phyloP scores from a whole-genome alignment of 2,888 invertebrate species.

The Rutpela maculata region DNA sequence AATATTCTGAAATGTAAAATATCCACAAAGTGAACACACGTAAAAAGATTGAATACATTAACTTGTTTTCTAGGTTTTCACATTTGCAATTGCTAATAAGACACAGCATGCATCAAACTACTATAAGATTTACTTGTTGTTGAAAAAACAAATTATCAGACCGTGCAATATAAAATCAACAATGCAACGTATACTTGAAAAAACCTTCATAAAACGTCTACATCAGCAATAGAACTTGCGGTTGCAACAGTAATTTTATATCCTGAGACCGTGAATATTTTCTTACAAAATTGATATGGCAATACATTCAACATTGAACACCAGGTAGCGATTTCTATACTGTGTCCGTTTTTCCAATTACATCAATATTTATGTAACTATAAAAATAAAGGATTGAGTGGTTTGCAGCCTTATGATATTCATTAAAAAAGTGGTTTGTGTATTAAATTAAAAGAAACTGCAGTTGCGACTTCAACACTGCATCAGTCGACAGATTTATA shows the following conservation, averaged over 20 bases:
- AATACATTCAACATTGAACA: background rate
- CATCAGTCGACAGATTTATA: no score
- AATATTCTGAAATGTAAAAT: no score
- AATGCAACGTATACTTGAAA: background rate
- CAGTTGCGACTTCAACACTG: no score
- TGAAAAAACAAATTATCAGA: slow-evolving; percentile 26
- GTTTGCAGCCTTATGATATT: no score
- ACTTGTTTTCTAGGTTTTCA: no score
- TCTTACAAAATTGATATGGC: background rate
- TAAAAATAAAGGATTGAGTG: background rate
- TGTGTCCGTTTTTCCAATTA: background rate
- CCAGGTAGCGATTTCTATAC: background rate
- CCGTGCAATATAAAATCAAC: background rate
- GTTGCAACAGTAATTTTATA: slow-evolving; percentile 1
- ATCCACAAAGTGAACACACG: no score
- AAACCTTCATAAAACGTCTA: background rate
- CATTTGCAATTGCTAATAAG: no score
- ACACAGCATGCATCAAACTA: no score
- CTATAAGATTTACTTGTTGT: background rate
- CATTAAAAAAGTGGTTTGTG: no score
- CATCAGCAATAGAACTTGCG: background rate
- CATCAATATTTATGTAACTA: background rate
- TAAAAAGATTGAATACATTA: no score
- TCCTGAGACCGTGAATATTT: background rate
- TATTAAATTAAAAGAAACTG: no score